Base-by-base conservation (phyloP, 2,113 vertebrate species). In the Semnornis frantzii region DNA sequence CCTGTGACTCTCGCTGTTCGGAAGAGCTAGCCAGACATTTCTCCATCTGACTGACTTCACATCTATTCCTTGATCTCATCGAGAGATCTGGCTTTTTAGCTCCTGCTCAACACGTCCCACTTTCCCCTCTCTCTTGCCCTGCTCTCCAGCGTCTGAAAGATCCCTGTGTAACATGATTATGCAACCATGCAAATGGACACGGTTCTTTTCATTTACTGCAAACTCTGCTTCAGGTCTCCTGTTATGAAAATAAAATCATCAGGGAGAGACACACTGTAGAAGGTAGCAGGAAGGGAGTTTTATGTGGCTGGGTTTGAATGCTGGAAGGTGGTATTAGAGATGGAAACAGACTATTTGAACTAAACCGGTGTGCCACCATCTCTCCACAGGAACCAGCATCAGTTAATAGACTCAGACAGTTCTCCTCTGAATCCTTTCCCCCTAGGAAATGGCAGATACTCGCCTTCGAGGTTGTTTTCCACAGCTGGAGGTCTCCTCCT, bases 131-230 rank as follows among this genome's bases (percentile, higher is more conserved):
- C 77, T 12, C 71, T 76, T 14, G 0, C 89, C 92, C 64, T 90
- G 91, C 93, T 92, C 82, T 85, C 82, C 82, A 20, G 94, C 13
- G 2, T 65, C 85, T 91, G 87, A 94, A 87, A 94, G 89, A 96
- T 93, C 79, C 79, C 90, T 92, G 84, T 95, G 64, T 95, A 95
- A 94, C 39, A 13, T 91, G 94, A 97, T 96, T 94, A 95, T 94
- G 87, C 95, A 97, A 95, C 94, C 96, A 94, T 92, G 94, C 91
- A 94, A 95, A 95, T 92, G 93, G 93, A 92, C 95, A 87, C 39
- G 52, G 94, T 64, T 92, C 91, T 94, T 92, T 94, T 81, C 82
- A 62, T 85, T 92, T 82, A 71, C 87, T 81, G 91, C 75, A 92
- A 94, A 81, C 72, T 87, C 59, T 2, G 44, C 82, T 92, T 58